Percentiles rank a stretch among this genome's conserved stretches.
Conservation (phyloP, 2,113 vertebrate species). For the Calcarius ornatus region DNA sequence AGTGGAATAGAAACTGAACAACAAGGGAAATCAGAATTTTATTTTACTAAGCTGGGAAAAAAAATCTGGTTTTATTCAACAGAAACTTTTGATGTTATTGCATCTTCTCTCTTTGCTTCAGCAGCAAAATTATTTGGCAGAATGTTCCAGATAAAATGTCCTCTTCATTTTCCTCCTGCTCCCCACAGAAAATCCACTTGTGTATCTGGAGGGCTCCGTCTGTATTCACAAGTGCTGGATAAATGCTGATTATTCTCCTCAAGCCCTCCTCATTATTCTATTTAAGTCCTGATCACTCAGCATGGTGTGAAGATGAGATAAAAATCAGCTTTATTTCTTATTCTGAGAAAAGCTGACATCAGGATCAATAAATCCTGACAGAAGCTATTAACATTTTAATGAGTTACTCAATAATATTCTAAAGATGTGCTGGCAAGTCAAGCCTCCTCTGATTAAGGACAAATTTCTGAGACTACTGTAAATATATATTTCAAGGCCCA, state of each 20-base stretch:
- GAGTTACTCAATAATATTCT: slow-evolving; percentile 73
- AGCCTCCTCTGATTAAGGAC: slow-evolving; percentile 70
- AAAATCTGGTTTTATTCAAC: neutral
- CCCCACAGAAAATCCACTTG: neutral
- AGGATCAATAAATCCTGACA: slow-evolving; percentile 78
- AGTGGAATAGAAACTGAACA: neutral
- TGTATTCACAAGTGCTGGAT: neutral
- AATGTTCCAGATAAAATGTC: neutral
- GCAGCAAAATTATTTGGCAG: neutral
- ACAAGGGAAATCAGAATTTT: neutral
- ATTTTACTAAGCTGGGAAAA: neutral
- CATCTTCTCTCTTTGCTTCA: neutral
- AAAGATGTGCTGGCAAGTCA: slow-evolving; percentile 64
- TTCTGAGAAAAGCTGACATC: slow-evolving; percentile 72
- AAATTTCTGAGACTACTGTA: slow-evolving; percentile 65
- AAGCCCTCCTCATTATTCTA: slow-evolving; percentile 55
- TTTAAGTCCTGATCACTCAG: slow-evolving; percentile 49
- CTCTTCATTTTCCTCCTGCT: neutral
- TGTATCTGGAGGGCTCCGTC: neutral
- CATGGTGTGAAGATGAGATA: slow-evolving; percentile 21
- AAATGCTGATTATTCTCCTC: slow-evolving; percentile 47
- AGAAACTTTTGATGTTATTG: neutral
- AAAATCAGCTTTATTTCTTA: slow-evolving; percentile 71
- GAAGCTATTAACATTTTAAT: slow-evolving; percentile 80
- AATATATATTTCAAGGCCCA: slow-evolving; percentile 61